Percentiles rank a stretch among this genome's conserved stretches.
Evolutionary conservation across 2,888 invertebrate genomes (phyloP).

Genomic region (Orchesella flavescens): DNA sequence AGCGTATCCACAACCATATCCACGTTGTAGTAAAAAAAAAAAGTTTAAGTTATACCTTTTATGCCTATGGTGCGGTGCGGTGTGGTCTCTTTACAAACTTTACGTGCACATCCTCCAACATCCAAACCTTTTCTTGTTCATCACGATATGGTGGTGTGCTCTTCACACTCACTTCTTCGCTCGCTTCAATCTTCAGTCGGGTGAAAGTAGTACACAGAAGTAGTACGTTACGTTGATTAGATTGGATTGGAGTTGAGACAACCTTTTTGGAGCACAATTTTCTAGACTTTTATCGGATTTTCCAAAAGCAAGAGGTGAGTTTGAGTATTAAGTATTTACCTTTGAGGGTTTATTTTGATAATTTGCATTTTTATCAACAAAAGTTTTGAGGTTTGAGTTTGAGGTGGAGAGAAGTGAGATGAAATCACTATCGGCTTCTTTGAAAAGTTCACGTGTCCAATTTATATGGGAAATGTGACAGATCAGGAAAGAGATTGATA

Average conservation of each 20-base stretch:
- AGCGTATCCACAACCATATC: no score
- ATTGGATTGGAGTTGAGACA: background rate
- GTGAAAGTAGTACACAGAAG: constrained; percentile 59
- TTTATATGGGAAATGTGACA: no score
- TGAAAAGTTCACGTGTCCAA: no score
- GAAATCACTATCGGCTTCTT: no score
- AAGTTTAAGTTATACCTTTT: no score
- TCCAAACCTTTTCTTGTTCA: no score
- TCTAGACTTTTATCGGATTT: background rate
- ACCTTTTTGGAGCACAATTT: background rate
- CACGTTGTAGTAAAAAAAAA: background rate
- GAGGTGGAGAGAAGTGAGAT: no score
- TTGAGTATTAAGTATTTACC: background rate
- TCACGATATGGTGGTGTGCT: constrained; percentile 36
- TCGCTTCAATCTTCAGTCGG: constrained; percentile 35
- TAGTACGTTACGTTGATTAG: background rate
- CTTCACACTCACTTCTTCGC: constrained; percentile 52
- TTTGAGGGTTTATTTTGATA: background rate
- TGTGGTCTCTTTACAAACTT: background rate
- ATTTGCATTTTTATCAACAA: background rate
- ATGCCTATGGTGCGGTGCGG: background rate
- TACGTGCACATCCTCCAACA: no score
- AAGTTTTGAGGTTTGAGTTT: no score
- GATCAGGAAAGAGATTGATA: no score
- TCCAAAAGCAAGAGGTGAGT: background rate